Evolutionary conservation across 1,140 invertebrate species (phyloP), one percentile per base, ranked within the genome.

Genomic region (Neotoxoptera formosana): DNA sequence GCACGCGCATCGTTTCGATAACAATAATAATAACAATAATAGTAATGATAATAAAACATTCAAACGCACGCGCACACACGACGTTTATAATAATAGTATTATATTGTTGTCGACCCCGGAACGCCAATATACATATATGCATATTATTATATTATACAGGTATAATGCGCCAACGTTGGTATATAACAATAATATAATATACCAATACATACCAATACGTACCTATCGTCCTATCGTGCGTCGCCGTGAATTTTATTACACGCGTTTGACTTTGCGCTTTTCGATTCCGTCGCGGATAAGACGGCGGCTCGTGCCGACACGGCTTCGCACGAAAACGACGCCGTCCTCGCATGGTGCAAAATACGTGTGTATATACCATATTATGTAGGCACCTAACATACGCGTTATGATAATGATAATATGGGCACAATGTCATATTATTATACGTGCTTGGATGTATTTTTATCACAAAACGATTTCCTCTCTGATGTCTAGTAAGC

Each of bases 51-150:
- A 88, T 51, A 88, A 51, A 51, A 87, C 45, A 48, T 41, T 17
- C 14, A 48, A 48, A 47, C 9, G 17, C 36, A 86, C n/a, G 3
- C 45, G n/a, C 45, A 14, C 9, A 25, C 14, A 3, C 34, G 83
- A 86, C 83, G 36, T 83, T 36, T 83, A n/a, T 83, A 83, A 17
- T 83, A 83, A n/a, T 83, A 83, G n/a, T 83, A 83, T 83, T 83
- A 83, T 83, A 36, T 36, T 36, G 9, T 36, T 83, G 45, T 87
- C 84, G 84, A 30, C 84, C 17, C 81, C 84, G 41, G 84, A 84
- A 87, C 86, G 86, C 47, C 8, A 86, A 86, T 25, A 86, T 17
- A 36, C 36, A 60, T 51, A 51, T 21, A 53, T 7, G 51, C 51
- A 53, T 53, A 53, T 53, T 14, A 2, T 14, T 20, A 21, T 14